phyloP scores from a whole-genome alignment of 2,113 vertebrate genomes.

The Brienomyrus longianalis region DNA sequence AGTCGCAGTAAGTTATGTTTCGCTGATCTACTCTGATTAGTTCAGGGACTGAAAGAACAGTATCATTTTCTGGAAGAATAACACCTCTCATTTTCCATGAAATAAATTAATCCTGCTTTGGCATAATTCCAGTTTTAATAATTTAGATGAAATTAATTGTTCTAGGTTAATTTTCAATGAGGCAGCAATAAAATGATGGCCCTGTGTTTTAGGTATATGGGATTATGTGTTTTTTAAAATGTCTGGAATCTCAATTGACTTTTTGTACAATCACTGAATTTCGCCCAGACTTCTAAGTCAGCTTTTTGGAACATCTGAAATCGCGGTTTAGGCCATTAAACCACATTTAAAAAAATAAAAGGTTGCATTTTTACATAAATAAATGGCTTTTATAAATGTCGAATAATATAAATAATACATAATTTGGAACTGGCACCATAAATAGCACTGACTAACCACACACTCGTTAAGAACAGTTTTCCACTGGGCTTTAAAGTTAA shows the following conservation, averaged over 20 bases:
- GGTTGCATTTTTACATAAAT: background rate
- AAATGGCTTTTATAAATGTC: background rate
- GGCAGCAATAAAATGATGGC: background rate
- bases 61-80: background rate
- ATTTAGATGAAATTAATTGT: background rate
- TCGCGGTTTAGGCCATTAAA: background rate
- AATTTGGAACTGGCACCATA: background rate
- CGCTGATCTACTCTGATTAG: background rate
- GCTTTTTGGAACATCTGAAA: background rate
- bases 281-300: background rate
- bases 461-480: background rate
- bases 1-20: background rate
- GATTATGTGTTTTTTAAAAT: background rate
- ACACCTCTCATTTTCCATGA: background rate
- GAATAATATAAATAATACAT: background rate
- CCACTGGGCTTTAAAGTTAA: background rate
- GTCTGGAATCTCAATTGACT: background rate
- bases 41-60: background rate
- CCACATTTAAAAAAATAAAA: background rate
- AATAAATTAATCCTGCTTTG: background rate
- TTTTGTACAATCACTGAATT: background rate
- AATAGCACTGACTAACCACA: background rate
- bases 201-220: background rate
- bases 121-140: background rate
- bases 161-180: background rate